Evolutionary conservation across 2,888 invertebrate genomes (phyloP).

Genomic region (Tholera decimalis): DNA sequence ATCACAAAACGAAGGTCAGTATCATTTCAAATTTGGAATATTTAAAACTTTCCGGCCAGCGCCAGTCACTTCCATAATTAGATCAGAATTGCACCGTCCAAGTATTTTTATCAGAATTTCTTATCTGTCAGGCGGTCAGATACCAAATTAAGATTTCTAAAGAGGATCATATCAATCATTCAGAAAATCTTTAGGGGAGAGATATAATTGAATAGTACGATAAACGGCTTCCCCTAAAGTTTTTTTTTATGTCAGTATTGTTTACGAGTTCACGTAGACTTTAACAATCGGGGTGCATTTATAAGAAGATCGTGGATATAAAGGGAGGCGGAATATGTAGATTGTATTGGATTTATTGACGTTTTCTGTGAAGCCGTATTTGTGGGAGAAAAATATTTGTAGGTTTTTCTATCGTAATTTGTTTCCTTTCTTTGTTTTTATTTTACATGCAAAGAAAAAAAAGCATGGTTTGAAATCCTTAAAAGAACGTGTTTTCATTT

Average conservation of each 20-base stretch:
- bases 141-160: background rate
- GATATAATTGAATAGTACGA: constrained; percentile 58
- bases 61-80: too few species aligned
- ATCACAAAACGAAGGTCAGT: too few species aligned
- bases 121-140: constrained; percentile 25
- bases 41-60: too few species aligned
- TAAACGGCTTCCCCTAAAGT: constrained; percentile 19
- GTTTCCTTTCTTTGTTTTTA: background rate
- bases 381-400: background rate
- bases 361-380: constrained; percentile 9
- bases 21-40: too few species aligned
- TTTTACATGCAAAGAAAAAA: background rate
- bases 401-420: background rate
- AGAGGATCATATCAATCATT: constrained; percentile 25
- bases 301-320: constrained; percentile 30
- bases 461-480: too few species aligned
- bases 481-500: background rate
- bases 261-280: constrained; percentile 46
- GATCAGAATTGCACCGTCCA: background rate
- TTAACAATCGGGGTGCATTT: constrained; percentile 59
- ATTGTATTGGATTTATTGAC: constrained; percentile 52
- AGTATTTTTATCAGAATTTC: constrained; percentile 6
- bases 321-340: constrained; percentile 25
- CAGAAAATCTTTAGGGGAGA: constrained; percentile 32
- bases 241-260: constrained; percentile 44